phyloP scores from a whole-genome alignment of 2,113 vertebrate genomes.

The Myotis lucifugus region DNA sequence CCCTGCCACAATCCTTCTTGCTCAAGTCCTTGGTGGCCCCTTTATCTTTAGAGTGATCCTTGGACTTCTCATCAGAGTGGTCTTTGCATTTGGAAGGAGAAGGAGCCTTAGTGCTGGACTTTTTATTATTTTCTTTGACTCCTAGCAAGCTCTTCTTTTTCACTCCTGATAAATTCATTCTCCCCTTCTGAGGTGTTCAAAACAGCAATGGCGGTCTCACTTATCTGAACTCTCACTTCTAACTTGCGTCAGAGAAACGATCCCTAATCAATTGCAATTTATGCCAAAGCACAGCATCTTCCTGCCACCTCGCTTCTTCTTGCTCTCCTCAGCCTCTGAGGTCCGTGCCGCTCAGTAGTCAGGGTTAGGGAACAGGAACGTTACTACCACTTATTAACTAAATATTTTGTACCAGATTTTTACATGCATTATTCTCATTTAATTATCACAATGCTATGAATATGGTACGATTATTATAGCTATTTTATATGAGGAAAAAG shows the following conservation, averaged over 20 bases:
- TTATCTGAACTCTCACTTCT: slow-evolving; percentile 83
- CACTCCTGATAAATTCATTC: slow-evolving; percentile 59
- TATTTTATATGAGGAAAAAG: slow-evolving; percentile 2
- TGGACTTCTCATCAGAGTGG: slow-evolving; percentile 93
- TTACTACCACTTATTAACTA: not conserved
- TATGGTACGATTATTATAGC: not conserved
- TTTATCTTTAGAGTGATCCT: slow-evolving; percentile 96
- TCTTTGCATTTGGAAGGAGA: slow-evolving; percentile 97
- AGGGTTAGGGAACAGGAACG: no score
- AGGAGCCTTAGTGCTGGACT: slow-evolving; percentile 88
- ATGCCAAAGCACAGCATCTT: slow-evolving; percentile 78
- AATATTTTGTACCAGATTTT: not conserved
- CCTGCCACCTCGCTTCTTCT: no score
- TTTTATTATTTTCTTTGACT: slow-evolving; percentile 84
- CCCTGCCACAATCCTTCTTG: slow-evolving; percentile 94
- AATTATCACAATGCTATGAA: not conserved
- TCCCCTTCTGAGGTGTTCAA: slow-evolving; percentile 80
- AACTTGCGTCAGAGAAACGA: slow-evolving; percentile 79
- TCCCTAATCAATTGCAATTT: slow-evolving; percentile 82
- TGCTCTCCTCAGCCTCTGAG: no score
- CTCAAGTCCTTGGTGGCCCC: slow-evolving; percentile 88
- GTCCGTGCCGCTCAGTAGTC: no score
- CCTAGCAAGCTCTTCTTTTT: slow-evolving; percentile 86
- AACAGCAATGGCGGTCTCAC: slow-evolving; percentile 77
- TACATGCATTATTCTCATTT: not conserved